These are phyloP conservation scores for Carapus acus DNA, from an alignment of 2,797 vertebrate genomes.

Conservation along the genomic window DNA sequence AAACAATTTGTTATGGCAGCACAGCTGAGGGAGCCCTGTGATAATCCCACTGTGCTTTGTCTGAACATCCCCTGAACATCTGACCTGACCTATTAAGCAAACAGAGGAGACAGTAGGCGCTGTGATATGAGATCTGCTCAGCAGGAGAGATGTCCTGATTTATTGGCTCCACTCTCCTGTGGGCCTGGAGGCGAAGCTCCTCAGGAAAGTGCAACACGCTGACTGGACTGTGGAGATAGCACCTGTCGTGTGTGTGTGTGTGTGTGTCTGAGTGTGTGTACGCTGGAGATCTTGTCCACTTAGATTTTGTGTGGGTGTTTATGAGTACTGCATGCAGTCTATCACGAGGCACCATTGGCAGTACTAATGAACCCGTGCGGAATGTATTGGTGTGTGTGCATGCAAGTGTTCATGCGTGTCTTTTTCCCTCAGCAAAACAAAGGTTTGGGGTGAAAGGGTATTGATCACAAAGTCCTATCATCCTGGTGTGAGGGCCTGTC, in stretches of 20 bases:
- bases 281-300: slow-evolving; percentile 36
- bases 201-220: slow-evolving; percentile 43
- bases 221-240: slow-evolving; percentile 62
- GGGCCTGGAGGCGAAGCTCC: slow-evolving; percentile 45
- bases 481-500: slow-evolving; percentile 55
- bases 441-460: slow-evolving; percentile 59
- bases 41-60: slow-evolving; percentile 37
- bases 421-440: slow-evolving; percentile 44
- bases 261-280: slow-evolving; percentile 6
- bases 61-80: slow-evolving; percentile 29
- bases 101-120: slow-evolving; percentile 39
- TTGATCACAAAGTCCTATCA: slow-evolving; percentile 66
- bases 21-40: slow-evolving; percentile 12
- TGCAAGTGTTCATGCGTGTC: slow-evolving; percentile 20
- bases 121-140: slow-evolving; percentile 46
- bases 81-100: slow-evolving; percentile 51
- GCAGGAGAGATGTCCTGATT: slow-evolving; percentile 40
- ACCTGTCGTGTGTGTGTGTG: slow-evolving; percentile 30
- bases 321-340: slow-evolving; percentile 54
- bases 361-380: slow-evolving; percentile 58
- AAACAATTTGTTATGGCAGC: slow-evolving; percentile 22
- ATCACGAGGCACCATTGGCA: slow-evolving; percentile 51
- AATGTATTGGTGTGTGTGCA: slow-evolving; percentile 18
- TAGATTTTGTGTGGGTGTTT: slow-evolving; percentile 49
- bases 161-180: slow-evolving; percentile 41